Evolutionary conservation across 2,888 invertebrate species (phyloP).

Genomic region (Xanthia togata): DNA sequence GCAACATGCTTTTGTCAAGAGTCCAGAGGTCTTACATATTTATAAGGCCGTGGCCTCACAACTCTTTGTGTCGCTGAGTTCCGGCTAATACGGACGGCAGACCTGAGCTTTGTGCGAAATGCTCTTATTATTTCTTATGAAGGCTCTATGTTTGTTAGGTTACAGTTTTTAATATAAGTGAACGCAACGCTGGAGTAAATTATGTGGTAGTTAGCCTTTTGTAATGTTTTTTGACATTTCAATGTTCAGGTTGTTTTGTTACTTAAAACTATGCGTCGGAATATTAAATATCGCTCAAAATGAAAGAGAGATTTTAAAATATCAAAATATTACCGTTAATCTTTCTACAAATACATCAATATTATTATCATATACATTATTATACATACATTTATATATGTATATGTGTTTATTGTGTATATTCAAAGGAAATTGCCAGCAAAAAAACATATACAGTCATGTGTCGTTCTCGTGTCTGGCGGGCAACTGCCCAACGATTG

Average conservation of each 20-base stretch:
- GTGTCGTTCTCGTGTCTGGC: too few relatives aligned
- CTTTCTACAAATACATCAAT: background rate
- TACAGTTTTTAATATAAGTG: constrained; percentile 3
- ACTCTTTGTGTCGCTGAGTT: constrained; percentile 52
- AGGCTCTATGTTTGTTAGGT: constrained; percentile 15
- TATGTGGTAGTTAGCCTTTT: background rate
- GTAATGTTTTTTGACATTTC: background rate
- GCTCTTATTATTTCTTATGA: constrained; percentile 46
- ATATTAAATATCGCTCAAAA: background rate
- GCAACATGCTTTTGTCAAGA: constrained; percentile 55
- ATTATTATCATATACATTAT: too few relatives aligned
- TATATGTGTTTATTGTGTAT: too few relatives aligned
- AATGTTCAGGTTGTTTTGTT: background rate
- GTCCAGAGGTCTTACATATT: constrained; percentile 61
- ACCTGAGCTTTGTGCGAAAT: constrained; percentile 42
- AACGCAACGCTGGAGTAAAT: background rate
- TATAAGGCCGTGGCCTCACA: constrained; percentile 56
- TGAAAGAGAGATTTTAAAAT: background rate
- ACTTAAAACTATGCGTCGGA: background rate
- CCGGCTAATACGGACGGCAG: constrained; percentile 34
- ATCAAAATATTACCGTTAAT: background rate
- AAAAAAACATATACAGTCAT: too few relatives aligned
- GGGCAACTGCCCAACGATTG: too few relatives aligned
- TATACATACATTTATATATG: too few relatives aligned
- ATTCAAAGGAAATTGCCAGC: background rate